Evolutionary conservation across 2,888 invertebrate genomes (phyloP).

Genomic region (Deroplatys truncata): DNA sequence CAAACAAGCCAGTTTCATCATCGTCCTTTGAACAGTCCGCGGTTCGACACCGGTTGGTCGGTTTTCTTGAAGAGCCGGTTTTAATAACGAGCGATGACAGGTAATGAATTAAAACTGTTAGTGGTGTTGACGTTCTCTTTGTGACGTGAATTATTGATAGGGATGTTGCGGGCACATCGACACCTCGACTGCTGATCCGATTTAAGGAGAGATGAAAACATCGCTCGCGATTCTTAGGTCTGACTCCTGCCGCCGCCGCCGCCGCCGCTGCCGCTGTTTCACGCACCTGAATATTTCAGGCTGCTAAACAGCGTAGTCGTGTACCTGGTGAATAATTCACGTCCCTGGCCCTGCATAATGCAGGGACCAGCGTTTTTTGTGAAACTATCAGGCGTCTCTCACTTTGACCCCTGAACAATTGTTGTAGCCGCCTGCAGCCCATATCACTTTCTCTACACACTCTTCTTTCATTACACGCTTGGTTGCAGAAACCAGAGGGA

Average conservation of each 20-base stretch:
- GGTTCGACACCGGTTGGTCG: neutral
- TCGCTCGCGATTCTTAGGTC: neutral
- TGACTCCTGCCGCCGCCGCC: neutral
- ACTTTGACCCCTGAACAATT: neutral
- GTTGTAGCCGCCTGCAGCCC: neutral
- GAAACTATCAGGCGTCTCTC: neutral
- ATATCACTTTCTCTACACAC: neutral
- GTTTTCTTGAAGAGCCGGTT: neutral
- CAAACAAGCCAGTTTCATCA: neutral
- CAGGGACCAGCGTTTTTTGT: neutral
- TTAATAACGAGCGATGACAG: neutral
- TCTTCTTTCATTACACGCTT: no score
- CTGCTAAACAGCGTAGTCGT: slow-evolving; percentile 32
- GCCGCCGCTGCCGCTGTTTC: neutral
- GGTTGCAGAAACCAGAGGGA: no score
- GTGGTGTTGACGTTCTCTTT: slow-evolving; percentile 15
- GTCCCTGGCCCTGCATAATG: slow-evolving; percentile 9
- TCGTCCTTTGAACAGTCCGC: neutral
- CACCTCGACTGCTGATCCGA: neutral
- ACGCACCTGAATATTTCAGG: slow-evolving; percentile 32
- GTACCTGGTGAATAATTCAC: slow-evolving; percentile 30
- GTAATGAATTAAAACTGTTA: slow-evolving; percentile 28
- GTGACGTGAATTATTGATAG: neutral
- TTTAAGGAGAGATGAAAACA: neutral
- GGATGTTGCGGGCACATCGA: neutral